phyloP scores from a whole-genome alignment of 2,797 vertebrate genomes.

The Fringilla coelebs region DNA sequence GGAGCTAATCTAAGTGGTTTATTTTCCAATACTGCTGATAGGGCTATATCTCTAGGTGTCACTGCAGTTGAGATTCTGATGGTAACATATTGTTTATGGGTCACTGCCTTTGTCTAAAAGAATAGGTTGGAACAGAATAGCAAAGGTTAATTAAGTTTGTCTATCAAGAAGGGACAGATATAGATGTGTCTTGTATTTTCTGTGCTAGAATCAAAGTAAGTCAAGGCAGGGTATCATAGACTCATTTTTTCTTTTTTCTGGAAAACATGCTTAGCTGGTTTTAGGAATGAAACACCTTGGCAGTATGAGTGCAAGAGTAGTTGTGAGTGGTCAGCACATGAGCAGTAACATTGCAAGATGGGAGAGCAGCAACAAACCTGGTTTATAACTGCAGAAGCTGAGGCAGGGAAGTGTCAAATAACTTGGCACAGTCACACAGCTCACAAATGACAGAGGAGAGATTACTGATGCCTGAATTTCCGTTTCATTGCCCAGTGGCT shows the following conservation, averaged over 20 bases:
- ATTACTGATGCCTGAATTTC: not conserved
- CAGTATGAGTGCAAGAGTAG: not conserved
- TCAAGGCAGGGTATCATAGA: slow-evolving; percentile 14
- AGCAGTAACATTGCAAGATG: not conserved
- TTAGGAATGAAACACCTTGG: not conserved
- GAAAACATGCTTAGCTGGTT: slow-evolving; percentile 35
- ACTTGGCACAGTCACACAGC: not conserved
- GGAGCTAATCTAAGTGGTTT: slow-evolving; percentile 81
- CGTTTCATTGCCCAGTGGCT: fast-evolving
- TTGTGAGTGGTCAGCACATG: not conserved
- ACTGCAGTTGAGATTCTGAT: slow-evolving; percentile 76
- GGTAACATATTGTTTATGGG: slow-evolving; percentile 91
- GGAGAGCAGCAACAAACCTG: not conserved
- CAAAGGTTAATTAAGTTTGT: slow-evolving; percentile 99
- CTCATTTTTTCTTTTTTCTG: not conserved
- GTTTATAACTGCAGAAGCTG: not conserved
- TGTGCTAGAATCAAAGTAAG: slow-evolving; percentile 65
- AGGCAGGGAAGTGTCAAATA: not conserved
- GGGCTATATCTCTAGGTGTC: slow-evolving; percentile 83
- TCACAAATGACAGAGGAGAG: not conserved
- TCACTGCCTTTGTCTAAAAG: slow-evolving; percentile 89
- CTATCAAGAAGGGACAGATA: slow-evolving; percentile 81
- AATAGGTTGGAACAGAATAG: slow-evolving; percentile 88
- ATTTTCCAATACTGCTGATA: slow-evolving; percentile 82
- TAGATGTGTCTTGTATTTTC: slow-evolving; percentile 62